Base-by-base conservation (phyloP, 1,140 invertebrate genomes). In the Papilio aristodemus region DNA sequence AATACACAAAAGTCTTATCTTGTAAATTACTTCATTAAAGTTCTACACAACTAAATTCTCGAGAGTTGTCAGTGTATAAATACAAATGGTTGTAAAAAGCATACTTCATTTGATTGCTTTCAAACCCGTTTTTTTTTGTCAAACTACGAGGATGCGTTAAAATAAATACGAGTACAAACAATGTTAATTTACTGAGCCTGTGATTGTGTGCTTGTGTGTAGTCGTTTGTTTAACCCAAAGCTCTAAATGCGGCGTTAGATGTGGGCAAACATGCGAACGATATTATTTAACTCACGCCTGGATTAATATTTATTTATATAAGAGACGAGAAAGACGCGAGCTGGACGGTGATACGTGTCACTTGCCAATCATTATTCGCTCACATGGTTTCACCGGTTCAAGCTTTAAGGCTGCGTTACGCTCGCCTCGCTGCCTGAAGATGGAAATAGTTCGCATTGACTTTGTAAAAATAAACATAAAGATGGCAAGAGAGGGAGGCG, bases 311-410 rank as follows among this genome's bases (percentile, higher is more conserved):
- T 85, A 79, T 79, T 75, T 83, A 72, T 77, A 69, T 82, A 74
- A 77, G 74, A 80, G 62, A 50, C 63, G 68, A 80, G 79, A 75
- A 77, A 69, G 69, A 68, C 68, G 71, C 70, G 73, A 50, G 72
- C 60, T 71, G 71, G 71, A 69, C 71, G 75, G 74, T 75, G 76
- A 86, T 84, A 79, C 86, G 74, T 86, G 83, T 89, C 86, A 87
- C 84, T n/a, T 89, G 87, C 72, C 79, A 82, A 77, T 81, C 77
- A 90, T 86, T 82, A 84, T 79, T 67, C 80, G 79, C 78, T 81
- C 69, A 68, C 79, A 71, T 80, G 76, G 78, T 76, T 85, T 76
- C 78, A 81, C 78, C 74, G 71, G 78, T 82, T 77, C 68, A 68
- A 73, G 74, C 70, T 70, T 70, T 63, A 76, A 71, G 37, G 36